Percentiles rank a stretch among this genome's conserved stretches.
Evolutionary conservation across 2,888 invertebrate species (phyloP).

Genomic region (Trichacis sp.): DNA sequence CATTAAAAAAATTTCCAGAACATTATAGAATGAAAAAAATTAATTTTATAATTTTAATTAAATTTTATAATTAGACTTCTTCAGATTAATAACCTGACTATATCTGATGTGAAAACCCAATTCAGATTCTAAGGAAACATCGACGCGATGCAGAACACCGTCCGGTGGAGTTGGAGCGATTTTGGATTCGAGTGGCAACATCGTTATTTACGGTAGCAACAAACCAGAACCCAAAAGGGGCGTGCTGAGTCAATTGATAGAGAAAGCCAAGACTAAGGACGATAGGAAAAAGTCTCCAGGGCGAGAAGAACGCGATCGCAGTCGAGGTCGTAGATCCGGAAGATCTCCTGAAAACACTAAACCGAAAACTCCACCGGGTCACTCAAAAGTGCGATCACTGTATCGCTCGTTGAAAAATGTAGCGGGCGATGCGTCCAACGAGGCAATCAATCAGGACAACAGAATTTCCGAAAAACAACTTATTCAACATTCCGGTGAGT

Average conservation of each 20-base stretch:
- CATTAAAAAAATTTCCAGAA: too few species aligned
- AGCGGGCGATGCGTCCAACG: constrained; percentile 53
- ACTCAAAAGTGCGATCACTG: constrained; percentile 62
- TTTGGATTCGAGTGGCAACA: constrained; percentile 64
- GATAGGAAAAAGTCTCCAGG: constrained; percentile 69
- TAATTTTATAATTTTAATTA: too few species aligned
- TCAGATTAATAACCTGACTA: too few species aligned
- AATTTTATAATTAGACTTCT: too few species aligned
- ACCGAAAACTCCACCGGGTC: constrained; percentile 62
- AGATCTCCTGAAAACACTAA: constrained; percentile 64
- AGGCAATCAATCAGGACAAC: constrained; percentile 55
- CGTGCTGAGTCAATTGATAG: constrained; percentile 72
- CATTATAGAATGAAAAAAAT: too few species aligned
- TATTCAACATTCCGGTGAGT: constrained; percentile 41
- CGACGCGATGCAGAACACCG: constrained; percentile 62
- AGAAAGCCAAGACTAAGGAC: constrained; percentile 71
- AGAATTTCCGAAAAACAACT: constrained; percentile 64
- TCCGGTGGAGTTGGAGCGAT: constrained; percentile 59
- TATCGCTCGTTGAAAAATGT: constrained; percentile 62
- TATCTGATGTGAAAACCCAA: too few species aligned
- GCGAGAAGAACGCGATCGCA: constrained; percentile 62
- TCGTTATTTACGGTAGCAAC: constrained; percentile 62
- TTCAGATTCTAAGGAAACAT: constrained; percentile 63
- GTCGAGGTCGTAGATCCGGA: constrained; percentile 60
- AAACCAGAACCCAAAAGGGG: constrained; percentile 60